Percentiles rank a stretch among this genome's conserved stretches.
Evolutionary conservation across 2,113 vertebrate species (phyloP).

Genomic region (Osmerus eperlanus): DNA sequence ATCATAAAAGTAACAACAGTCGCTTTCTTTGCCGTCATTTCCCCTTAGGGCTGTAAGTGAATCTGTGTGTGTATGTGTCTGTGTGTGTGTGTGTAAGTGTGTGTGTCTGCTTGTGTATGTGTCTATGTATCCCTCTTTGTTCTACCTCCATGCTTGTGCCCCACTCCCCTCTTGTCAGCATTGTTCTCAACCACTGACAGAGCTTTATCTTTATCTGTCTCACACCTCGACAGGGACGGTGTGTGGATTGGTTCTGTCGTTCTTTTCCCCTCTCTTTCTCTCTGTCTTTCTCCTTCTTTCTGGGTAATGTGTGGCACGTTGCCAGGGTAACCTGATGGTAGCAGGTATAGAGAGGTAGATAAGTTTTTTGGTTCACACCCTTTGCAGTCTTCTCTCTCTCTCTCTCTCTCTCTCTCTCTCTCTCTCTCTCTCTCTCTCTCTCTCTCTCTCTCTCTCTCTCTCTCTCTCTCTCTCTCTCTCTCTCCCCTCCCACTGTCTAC

Average conservation of each 20-base stretch:
- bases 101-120: conserved; percentile 33
- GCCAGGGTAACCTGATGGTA: conserved; percentile 27
- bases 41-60: conserved; percentile 45
- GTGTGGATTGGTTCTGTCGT: not conserved
- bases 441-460: conserved; percentile 25
- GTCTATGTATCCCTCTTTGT: conserved; percentile 31
- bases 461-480: conserved; percentile 26
- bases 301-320: conserved; percentile 15
- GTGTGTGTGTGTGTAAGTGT: conserved; percentile 3
- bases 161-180: conserved; percentile 59
- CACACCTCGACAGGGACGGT: conserved; percentile 44
- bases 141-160: conserved; percentile 63
- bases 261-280: not conserved
- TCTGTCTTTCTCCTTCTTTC: not conserved
- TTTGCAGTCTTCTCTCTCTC: not conserved
- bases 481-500: conserved; percentile 1
- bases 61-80: not conserved
- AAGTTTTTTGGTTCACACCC: conserved; percentile 7
- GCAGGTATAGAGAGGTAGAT: conserved; percentile 31
- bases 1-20: conserved; percentile 63
- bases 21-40: conserved; percentile 40
- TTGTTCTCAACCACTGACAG: conserved; percentile 60
- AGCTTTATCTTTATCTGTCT: conserved; percentile 50
- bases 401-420: not conserved
- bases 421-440: not conserved